Base-by-base conservation (phyloP, 2,797 vertebrate species). In the Microctenopoma stevenorrisi region DNA sequence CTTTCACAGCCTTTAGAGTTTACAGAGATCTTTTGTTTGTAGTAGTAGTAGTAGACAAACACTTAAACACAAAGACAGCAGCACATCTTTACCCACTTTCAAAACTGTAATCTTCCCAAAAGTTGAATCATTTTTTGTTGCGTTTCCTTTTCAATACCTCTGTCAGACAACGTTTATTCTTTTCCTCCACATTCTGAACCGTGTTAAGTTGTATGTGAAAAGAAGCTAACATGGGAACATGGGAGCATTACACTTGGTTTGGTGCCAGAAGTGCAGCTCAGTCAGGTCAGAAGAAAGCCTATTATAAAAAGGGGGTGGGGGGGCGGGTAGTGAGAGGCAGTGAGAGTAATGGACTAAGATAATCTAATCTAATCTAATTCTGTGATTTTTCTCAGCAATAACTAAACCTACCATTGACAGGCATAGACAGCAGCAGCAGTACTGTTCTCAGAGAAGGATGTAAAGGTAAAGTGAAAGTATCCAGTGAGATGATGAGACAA, bases 201-300 rank as follows among this genome's bases (percentile, higher is more conserved):
- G 7, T 50, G 26, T 49, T 30, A 55, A 43, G 14, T 1, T 47
- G 26, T 44, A 22, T 68, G 67, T 67, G 30, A 59, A 37, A 72
- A 60, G 51, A 74, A 66, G 46, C 70, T 61, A 81, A 53, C 67
- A 53, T 37, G 43, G 50, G 74, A 84, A 47, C 18, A 18, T 18
- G 18, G 18, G 18, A 18, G 18, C 68, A 70, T 78, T 83, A 71
- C 61, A 57, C 15, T 68, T 61, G 18, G 47, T 73, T 64, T 46
- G 72, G 38, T 75, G 49, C 58, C 50, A 68, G 57, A 67, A 60
- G 59, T 28, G 54, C 26, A 75, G 60, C 56, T 57, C 38, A 46
- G 22, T 69, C 59, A 53, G 56, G 69, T 83, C 72, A 81, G 50
- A 52, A 68, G 35, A 87, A 91, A 91, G 88, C 86, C 85, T 88